A percentile compares a stretch with the other conserved stretches of the same genome.
Conservation (phyloP, 2,113 vertebrate species). For the Actenoides lindsayi region DNA sequence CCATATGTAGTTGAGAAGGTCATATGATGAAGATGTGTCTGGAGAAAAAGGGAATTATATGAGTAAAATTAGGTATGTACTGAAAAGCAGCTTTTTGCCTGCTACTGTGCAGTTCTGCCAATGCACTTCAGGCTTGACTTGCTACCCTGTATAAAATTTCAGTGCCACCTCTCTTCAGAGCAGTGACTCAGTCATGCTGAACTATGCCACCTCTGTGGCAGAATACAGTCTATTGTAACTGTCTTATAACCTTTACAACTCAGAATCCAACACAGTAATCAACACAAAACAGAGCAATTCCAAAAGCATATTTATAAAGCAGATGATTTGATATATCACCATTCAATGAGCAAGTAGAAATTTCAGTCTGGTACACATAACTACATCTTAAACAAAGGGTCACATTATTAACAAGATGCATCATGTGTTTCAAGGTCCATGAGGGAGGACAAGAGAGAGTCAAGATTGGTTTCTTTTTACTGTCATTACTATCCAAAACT, state of each 20-base stretch:
- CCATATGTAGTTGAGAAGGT: background rate
- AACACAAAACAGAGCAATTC: background rate
- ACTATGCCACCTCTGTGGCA: slow-evolving; percentile 8
- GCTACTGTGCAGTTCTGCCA: background rate
- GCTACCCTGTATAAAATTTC: background rate
- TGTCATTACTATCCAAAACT: background rate
- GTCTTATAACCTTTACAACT: slow-evolving; percentile 38
- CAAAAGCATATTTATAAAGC: background rate
- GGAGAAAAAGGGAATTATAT: background rate
- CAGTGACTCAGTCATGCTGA: slow-evolving; percentile 22
- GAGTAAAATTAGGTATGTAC: background rate
- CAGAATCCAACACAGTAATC: slow-evolving; percentile 18
- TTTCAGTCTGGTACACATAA: background rate
- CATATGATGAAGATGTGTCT: background rate
- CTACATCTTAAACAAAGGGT: background rate
- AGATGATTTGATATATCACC: background rate
- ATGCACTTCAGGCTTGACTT: slow-evolving; percentile 39
- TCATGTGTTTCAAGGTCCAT: background rate
- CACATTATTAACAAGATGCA: background rate
- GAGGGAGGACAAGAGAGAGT: background rate
- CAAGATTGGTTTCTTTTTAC: background rate
- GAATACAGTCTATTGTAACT: slow-evolving; percentile 6
- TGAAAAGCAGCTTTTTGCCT: background rate
- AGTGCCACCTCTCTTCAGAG: background rate
- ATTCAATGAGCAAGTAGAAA: background rate